Percentiles rank a stretch among this genome's conserved stretches.
Conservation (phyloP, 2,797 vertebrate species). For the Lutjanus argentimaculatus region DNA sequence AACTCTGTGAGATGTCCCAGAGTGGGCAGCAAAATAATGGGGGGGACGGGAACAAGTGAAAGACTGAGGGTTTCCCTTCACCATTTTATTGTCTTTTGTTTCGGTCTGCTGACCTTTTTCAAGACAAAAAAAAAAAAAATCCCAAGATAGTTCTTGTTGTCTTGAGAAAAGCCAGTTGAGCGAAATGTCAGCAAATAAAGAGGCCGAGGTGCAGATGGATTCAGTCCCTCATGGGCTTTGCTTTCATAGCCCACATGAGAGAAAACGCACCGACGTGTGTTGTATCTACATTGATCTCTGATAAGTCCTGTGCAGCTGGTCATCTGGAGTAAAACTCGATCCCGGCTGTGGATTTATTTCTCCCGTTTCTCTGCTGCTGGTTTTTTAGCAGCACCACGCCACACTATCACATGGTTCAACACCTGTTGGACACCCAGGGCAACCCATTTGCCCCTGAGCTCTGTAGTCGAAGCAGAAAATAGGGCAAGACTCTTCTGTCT, state of each 20-base stretch:
- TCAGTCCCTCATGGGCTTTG: conserved; percentile 17
- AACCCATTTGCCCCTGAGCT: conserved; percentile 27
- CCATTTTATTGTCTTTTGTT: conserved; percentile 37
- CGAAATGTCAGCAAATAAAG: conserved; percentile 50
- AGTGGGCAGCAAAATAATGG: conserved; percentile 9
- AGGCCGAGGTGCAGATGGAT: conserved; percentile 31
- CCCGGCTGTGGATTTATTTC: conserved; percentile 11
- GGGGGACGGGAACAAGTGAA: not conserved
- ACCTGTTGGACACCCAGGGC: conserved; percentile 47
- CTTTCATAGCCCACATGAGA: conserved; percentile 10
- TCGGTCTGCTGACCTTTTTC: conserved; percentile 59
- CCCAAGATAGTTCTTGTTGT: conserved; percentile 33
- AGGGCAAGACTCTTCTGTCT: conserved; percentile 22
- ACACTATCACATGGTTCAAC: conserved; percentile 29
- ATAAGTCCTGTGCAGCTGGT: conserved; percentile 28
- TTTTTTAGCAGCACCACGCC: not conserved
- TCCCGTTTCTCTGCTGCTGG: conserved; percentile 15
- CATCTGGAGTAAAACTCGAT: conserved; percentile 8
- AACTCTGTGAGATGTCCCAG: conserved; percentile 17
- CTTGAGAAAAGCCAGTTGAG: conserved; percentile 46
- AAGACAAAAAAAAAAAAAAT: conserved; percentile 17
- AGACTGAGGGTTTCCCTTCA: conserved; percentile 26
- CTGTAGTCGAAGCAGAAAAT: conserved; percentile 48
- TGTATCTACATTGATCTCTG: conserved; percentile 42
- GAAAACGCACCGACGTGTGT: conserved; percentile 29